Evolutionary conservation across 2,797 vertebrate genomes (phyloP), one percentile per base, ranked within the genome.

Genomic region (Bufotes viridis): DNA sequence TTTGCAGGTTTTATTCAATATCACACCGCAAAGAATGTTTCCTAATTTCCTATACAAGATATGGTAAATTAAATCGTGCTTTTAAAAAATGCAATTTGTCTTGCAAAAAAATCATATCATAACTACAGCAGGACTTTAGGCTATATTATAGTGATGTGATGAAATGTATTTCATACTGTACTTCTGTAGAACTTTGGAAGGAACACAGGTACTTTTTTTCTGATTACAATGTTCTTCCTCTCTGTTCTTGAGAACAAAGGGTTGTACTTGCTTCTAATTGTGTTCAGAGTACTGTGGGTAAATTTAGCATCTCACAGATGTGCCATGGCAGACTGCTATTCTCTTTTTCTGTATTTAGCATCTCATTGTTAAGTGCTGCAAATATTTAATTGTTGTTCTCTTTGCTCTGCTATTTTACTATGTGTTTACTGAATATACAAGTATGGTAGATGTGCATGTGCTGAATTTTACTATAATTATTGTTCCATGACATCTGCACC

Each of bases 291-390:
- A 51, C 70, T 83, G 12, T 26, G 80, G 72, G 15, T 87, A 89
- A 60, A 89, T 84, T 87, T 87, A 89, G 85, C 85, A 89, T 89
- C 53, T 78, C 79, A 63, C 72, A 89, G 81, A 87, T 83, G 85
- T 87, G 65, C 75, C 63, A 29, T 80, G 65, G 76, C 85, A 89
- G 85, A 63, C 80, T 89, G 63, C 84, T 87, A 89, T 89, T 87
- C 87, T 74, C 60, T n/a, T 51, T 63, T 63, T 80, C 61, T 82
- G 70, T 53, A 79, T 83, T 89, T 87, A 87, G 88, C 65, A 84
- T 63, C 61, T 60, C 61, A 60, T 89, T 89, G 82, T 88, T 80
- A 53, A 14, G 69, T 79, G 82, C 55, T 49, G 61, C 65, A 84
- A n/a, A 51, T 74, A 29, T 80, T 26, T 84, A 60, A 74, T 87